These are phyloP conservation scores for Leptobrachium leishanense DNA, from an alignment of 2,113 vertebrate genomes.

Conservation along the genomic window DNA sequence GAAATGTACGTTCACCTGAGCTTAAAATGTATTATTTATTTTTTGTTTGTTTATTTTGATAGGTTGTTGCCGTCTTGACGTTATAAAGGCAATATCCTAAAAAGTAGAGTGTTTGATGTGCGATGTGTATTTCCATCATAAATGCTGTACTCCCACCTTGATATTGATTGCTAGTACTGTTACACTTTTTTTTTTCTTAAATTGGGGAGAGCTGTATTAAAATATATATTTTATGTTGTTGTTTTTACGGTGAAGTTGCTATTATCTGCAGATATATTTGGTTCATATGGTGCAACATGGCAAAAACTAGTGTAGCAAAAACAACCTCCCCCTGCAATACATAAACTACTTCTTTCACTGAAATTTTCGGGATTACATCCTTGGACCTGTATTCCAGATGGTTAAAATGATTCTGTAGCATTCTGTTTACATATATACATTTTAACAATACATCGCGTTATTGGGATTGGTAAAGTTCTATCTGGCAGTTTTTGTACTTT, in stretches of 20 bases:
- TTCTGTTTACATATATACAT: too few relatives aligned
- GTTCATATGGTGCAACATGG: constrained; percentile 79
- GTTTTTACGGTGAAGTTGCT: constrained; percentile 83
- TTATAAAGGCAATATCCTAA: constrained; percentile 83
- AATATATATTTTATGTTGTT: constrained; percentile 75
- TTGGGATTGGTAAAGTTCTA: too few relatives aligned
- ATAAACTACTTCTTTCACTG: too few relatives aligned
- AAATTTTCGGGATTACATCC: too few relatives aligned
- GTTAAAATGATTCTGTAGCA: too few relatives aligned
- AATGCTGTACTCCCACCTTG: constrained; percentile 87
- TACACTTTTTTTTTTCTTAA: constrained; percentile 44
- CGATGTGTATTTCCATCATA: constrained; percentile 93
- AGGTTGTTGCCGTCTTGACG: constrained; percentile 93
- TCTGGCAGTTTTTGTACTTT: too few relatives aligned
- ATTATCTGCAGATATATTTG: constrained; percentile 73
- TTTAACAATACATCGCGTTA: too few relatives aligned
- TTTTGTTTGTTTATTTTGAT: constrained; percentile 69
- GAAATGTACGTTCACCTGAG: constrained; percentile 89
- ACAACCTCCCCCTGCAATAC: too few relatives aligned
- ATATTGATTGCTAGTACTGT: constrained; percentile 82
- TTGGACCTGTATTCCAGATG: too few relatives aligned
- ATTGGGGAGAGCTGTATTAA: constrained; percentile 70
- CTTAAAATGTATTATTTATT: constrained; percentile 75
- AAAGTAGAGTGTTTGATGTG: constrained; percentile 87
- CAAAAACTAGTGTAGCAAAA: constrained; percentile 54